Evolutionary conservation across 2,888 invertebrate species (phyloP), one percentile per base, ranked within the genome.

Genomic region (Cephus pulcher): DNA sequence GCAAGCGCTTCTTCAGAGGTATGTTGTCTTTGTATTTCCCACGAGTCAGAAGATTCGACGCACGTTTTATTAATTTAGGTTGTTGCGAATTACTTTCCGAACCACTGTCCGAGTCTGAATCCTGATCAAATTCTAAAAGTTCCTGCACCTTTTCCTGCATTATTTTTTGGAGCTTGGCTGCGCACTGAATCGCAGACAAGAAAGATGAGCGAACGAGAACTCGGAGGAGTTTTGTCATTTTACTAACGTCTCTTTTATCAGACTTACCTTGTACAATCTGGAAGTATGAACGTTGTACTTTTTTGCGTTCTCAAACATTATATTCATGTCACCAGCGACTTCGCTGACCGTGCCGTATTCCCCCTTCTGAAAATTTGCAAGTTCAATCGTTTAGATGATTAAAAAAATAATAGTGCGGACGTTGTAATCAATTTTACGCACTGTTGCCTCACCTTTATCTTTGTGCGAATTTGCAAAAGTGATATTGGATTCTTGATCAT

Each of bases 271-370:
- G 90, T 97, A 97, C 23, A 97, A 93, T 85, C 95, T 94, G 71
- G 97, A 97, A 70, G 95, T 95, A 75, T 95, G 94, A 73, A 96
- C 93, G 91, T 97, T 98, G 90, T 98, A 98, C 87, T 96, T 95
- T 90, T 96, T 97, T 15, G 99, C 99, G 92, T 99, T 99, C 89
- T 98, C 98, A 91, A 99, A 97, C 96, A 99, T 98, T 75, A 98
- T 95, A 89, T 98, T 98, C 93, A 99, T 94, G 90, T 99, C 99
- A 0, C 96, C 96, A 0, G 98, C 97, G 71, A 99, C 95, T 90
- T 98, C 97, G 37, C 96, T 96, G 0, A 98, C 93, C 15, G 96
- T 97, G 0, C 95, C 96, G 90, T 98, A 98, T 84, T 94, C 95
- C 34, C 96, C 96, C 83, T 95, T 95, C 87, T 93, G 83, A 88